Evolutionary conservation across 1,140 invertebrate genomes (phyloP).

Genomic region (Drosophila athabasca): DNA sequence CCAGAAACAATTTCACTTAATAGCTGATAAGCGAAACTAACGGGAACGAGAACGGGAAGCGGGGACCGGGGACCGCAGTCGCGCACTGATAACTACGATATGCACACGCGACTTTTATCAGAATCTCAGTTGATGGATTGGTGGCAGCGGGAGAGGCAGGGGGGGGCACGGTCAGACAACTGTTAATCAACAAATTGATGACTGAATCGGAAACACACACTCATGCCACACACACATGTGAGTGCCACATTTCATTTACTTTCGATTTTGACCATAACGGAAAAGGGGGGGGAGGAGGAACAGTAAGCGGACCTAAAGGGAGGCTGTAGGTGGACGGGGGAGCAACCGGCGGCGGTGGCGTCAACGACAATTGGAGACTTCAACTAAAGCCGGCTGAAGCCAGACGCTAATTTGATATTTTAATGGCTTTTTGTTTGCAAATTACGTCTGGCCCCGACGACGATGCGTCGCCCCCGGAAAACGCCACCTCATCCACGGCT

Average conservation of each 20-base stretch:
- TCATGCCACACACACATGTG: constrained; percentile 37
- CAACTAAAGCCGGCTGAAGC: constrained; percentile 62
- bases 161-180: constrained; percentile 1
- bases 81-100: constrained; percentile 8
- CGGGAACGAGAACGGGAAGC: not conserved
- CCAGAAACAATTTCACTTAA: constrained; percentile 25
- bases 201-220: constrained; percentile 18
- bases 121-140: not conserved
- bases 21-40: constrained; percentile 38
- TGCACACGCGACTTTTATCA: constrained; percentile 24
- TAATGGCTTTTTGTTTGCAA: constrained; percentile 80
- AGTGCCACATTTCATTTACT: constrained; percentile 58
- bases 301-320: not conserved
- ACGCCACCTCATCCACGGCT: too few relatives aligned
- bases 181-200: constrained; percentile 54
- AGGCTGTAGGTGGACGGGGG: not conserved
- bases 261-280: constrained; percentile 56
- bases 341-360: not conserved
- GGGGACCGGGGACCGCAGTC: too few relatives aligned
- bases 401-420: constrained; percentile 81
- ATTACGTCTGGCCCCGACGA: constrained; percentile 55
- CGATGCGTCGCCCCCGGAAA: constrained; percentile 12
- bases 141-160: too few relatives aligned
- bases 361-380: constrained; percentile 58
- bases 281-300: too few relatives aligned